Evolutionary conservation across 2,797 vertebrate species (phyloP).

Genomic region (Lycodopsis pacificus): DNA sequence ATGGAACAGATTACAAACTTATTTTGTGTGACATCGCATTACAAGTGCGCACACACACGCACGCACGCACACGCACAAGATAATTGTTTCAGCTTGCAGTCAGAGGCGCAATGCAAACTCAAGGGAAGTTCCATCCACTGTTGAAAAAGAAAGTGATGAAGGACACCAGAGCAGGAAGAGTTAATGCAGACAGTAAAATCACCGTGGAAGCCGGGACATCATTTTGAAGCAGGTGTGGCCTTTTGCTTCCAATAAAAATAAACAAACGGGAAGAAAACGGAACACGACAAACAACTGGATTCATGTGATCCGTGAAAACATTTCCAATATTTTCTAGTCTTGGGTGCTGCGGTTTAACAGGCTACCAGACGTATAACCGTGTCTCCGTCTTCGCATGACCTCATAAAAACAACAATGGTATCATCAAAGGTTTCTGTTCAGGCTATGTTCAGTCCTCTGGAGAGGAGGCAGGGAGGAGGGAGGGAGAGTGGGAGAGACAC

Average conservation of each 20-base stretch:
- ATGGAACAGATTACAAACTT: not conserved
- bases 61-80: not conserved
- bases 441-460: conserved; percentile 25
- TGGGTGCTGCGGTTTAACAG: not conserved
- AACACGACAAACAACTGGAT: not conserved
- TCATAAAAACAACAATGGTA: not conserved
- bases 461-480: not conserved
- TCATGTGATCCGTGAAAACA: not conserved
- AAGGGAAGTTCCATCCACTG: conserved; percentile 70
- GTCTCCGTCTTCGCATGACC: not conserved
- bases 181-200: conserved; percentile 63
- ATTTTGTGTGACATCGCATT: not conserved
- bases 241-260: too few relatives aligned
- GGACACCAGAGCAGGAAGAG: conserved; percentile 54
- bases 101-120: conserved; percentile 30
- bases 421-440: conserved; percentile 15
- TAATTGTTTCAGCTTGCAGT: conserved; percentile 2
- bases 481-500: not conserved
- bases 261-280: too few relatives aligned
- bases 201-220: conserved; percentile 47
- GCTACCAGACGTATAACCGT: not conserved
- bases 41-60: not conserved
- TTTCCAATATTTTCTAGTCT: not conserved
- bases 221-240: not conserved
- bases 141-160: conserved; percentile 77